These are phyloP conservation scores for Seriola dumerili DNA, from an alignment of 2,113 vertebrate genomes.

Conservation along the genomic window DNA sequence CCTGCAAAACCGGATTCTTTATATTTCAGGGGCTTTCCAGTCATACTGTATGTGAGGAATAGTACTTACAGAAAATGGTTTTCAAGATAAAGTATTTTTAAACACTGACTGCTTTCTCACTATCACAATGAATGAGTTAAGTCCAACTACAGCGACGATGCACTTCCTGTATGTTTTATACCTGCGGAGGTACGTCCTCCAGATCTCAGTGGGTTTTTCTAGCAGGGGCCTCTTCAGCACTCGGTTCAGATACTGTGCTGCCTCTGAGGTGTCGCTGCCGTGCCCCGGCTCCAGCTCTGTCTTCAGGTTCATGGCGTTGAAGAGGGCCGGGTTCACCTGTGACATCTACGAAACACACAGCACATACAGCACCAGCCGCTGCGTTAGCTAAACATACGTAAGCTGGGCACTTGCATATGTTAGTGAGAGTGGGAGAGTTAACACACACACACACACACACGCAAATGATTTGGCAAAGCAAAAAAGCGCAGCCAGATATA, in stretches of 20 bases:
- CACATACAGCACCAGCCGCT: constrained; percentile 24
- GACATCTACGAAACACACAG: constrained; percentile 85
- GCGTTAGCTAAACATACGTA: constrained; percentile 39
- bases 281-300: constrained; percentile 88
- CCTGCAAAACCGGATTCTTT: constrained; percentile 26
- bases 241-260: constrained; percentile 90
- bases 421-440: constrained; percentile 22
- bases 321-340: constrained; percentile 90
- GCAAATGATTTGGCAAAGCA: constrained; percentile 54
- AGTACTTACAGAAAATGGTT: constrained; percentile 27
- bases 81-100: neutral
- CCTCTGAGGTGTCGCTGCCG: constrained; percentile 81
- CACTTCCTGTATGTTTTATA: constrained; percentile 61
- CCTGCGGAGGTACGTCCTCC: constrained; percentile 97
- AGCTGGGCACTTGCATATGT: constrained; percentile 23
- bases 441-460: neutral
- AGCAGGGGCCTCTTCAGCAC: constrained; percentile 89
- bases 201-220: constrained; percentile 92
- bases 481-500: constrained; percentile 67
- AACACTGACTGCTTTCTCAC: constrained; percentile 40
- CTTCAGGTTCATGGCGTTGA: constrained; percentile 91
- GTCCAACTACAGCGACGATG: neutral
- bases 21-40: constrained; percentile 43
- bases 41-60: constrained; percentile 1
- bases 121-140: constrained; percentile 17